Evolutionary conservation across 35 echinoderm and acorn worm species (phyloP), one percentile per base, ranked within the genome.

Genomic region (Apostichopus parvimensis): DNA sequence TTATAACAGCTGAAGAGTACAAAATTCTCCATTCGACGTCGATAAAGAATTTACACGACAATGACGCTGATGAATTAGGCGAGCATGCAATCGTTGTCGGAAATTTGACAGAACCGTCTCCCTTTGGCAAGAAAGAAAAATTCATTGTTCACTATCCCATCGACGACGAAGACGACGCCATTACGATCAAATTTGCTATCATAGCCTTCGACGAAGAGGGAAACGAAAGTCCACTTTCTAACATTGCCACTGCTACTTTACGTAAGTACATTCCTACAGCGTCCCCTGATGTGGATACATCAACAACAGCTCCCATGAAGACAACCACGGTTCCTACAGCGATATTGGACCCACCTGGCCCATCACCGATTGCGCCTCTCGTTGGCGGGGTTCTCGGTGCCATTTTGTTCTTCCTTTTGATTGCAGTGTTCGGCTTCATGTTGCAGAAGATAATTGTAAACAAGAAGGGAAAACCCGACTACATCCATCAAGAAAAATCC

Each of bases 121-220:
- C 84, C 9, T 93, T 88, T 56, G 92, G 92, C 14, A 79, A 15
- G 21, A 17, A 13, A 12, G 92, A 93, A 77, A 55, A 75, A 56
- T 93, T 87, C 11, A 9, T 76, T 2, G 76, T 93, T 55, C 82
- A 20, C 1, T 82, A 87, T 14, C 61, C 82, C 4, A 54, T 58
- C 9, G 11, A 22, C 13, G 65, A 76, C 25, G 55, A 86, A 6
- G 10, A 52, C 4, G 82, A 6, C 61, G 34, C 83, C 17, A 82
- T 57, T 6, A 87, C 82, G 5, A 71, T 77, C 54, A 73, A 64
- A 8, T 93, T 93, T 57, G 92, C 83, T 9, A 23, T 93, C 5
- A 80, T 24, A 58, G 62, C 83, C 10, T 76, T 54, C 80, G 92
- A 93, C 82, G 92, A 93, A 55, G 52, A 54, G 13, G 73, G 54